Evolutionary conservation across 1,140 invertebrate genomes (phyloP).

Genomic region (Ceratina australensis): DNA sequence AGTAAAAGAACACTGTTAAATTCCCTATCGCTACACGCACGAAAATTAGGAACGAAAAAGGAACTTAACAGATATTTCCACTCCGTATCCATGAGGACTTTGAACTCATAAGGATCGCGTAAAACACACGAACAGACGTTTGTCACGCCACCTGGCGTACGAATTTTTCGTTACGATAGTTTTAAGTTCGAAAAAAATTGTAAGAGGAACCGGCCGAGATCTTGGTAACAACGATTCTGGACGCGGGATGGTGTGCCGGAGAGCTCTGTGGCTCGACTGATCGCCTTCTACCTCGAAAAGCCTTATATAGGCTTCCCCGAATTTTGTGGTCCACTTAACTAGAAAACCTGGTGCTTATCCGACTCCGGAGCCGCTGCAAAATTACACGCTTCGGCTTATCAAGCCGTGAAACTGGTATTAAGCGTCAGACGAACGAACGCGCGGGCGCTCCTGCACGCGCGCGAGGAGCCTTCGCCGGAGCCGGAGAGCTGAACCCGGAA

Average conservation of each 20-base stretch:
- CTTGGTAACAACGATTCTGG: slow-evolving; percentile 32
- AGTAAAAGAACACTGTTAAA: too few species aligned
- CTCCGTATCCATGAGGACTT: too few species aligned
- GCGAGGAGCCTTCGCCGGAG: slow-evolving; percentile 61
- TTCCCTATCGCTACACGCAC: too few species aligned
- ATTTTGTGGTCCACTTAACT: slow-evolving; percentile 78
- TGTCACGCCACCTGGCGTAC: too few species aligned
- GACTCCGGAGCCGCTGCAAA: slow-evolving; percentile 70
- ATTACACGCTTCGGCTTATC: slow-evolving; percentile 77
- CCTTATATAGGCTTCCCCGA: slow-evolving; percentile 75
- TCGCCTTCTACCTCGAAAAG: slow-evolving; percentile 66
- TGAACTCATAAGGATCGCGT: too few species aligned
- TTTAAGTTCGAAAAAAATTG: too few species aligned
- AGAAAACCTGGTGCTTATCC: slow-evolving; percentile 76
- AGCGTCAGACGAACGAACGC: slow-evolving; percentile 68
- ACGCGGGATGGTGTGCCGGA: slow-evolving; percentile 46
- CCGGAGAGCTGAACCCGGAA: slow-evolving; percentile 59
- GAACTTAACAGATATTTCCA: too few species aligned
- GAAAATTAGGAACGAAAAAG: too few species aligned
- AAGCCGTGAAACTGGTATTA: slow-evolving; percentile 75
- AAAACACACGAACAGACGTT: too few species aligned
- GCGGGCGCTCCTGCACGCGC: slow-evolving; percentile 64
- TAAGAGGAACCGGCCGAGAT: not conserved
- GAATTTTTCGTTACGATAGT: too few species aligned
- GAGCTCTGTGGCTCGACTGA: slow-evolving; percentile 68